These are phyloP conservation scores for Fundulus diaphanus DNA, from an alignment of 2,797 vertebrate genomes.

Conservation along the genomic window DNA sequence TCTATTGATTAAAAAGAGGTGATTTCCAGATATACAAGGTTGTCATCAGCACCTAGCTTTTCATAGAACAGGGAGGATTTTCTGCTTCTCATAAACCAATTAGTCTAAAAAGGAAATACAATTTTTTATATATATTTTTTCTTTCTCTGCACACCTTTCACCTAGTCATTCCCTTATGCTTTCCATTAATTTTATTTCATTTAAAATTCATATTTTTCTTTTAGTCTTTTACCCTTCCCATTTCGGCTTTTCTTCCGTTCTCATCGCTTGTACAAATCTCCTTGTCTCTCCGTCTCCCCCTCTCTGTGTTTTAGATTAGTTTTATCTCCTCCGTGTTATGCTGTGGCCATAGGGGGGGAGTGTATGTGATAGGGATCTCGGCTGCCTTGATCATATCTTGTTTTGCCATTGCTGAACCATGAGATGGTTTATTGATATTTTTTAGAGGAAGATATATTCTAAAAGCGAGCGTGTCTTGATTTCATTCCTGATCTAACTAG, in stretches of 20 bases:
- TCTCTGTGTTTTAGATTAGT: slow-evolving; percentile 43
- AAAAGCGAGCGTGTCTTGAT: slow-evolving; percentile 54
- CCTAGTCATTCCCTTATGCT: neutral
- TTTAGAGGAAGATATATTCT: slow-evolving; percentile 52
- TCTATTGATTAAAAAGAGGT: slow-evolving; percentile 5
- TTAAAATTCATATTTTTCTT: neutral
- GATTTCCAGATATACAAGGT: slow-evolving; percentile 35
- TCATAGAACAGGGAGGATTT: slow-evolving; percentile 45
- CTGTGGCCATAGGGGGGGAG: slow-evolving; percentile 50
- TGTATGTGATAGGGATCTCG: slow-evolving; percentile 59
- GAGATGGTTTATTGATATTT: slow-evolving; percentile 73
- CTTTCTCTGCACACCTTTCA: neutral
- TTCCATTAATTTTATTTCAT: neutral
- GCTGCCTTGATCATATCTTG: slow-evolving; percentile 68
- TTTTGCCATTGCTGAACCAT: slow-evolving; percentile 58
- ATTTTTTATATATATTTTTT: slow-evolving; percentile 2
- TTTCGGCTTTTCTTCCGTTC: neutral
- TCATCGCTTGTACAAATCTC: neutral
- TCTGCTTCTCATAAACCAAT: slow-evolving; percentile 59
- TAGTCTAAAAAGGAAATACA: slow-evolving; percentile 43
- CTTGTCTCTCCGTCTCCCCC: neutral
- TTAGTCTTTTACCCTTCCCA: neutral
- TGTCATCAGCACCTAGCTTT: slow-evolving; percentile 37
- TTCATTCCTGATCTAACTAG: slow-evolving; percentile 64
- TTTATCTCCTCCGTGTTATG: slow-evolving; percentile 54